Conservation (phyloP, 2,797 vertebrate genomes). For the Rachycentron canadum region DNA sequence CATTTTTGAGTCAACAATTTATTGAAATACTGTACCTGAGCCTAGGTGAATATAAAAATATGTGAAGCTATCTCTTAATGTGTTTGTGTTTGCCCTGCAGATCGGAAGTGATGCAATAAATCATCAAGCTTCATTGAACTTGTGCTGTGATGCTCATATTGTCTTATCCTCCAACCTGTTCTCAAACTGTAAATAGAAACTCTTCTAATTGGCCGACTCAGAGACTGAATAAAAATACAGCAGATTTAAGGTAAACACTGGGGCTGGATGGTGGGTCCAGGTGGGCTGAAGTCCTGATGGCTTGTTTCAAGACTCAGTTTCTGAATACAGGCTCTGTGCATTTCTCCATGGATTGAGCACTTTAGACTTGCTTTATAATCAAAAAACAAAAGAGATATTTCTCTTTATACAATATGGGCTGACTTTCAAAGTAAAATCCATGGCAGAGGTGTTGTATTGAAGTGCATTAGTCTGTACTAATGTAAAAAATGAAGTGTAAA, state of each 20-base stretch:
- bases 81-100: background rate
- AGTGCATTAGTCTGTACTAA: background rate
- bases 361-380: too few relatives aligned
- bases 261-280: background rate
- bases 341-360: too few relatives aligned
- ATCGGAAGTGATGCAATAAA: background rate
- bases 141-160: background rate
- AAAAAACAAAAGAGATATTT: too few relatives aligned
- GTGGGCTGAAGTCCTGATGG: too few relatives aligned
- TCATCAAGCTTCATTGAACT: background rate
- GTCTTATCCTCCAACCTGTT: background rate
- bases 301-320: too few relatives aligned
- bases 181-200: background rate
- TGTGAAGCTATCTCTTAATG: background rate
- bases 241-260: too few relatives aligned
- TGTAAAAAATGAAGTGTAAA: background rate
- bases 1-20: background rate
- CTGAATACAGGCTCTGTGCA: too few relatives aligned
- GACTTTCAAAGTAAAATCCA: background rate
- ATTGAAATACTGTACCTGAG: background rate
- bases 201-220: background rate
- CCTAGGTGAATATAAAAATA: background rate
- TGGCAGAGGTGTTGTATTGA: background rate
- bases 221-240: too few relatives aligned
- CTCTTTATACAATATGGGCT: too few relatives aligned